Conservation (phyloP, 1,140 invertebrate species). For the Leptinotarsa lineolata region DNA sequence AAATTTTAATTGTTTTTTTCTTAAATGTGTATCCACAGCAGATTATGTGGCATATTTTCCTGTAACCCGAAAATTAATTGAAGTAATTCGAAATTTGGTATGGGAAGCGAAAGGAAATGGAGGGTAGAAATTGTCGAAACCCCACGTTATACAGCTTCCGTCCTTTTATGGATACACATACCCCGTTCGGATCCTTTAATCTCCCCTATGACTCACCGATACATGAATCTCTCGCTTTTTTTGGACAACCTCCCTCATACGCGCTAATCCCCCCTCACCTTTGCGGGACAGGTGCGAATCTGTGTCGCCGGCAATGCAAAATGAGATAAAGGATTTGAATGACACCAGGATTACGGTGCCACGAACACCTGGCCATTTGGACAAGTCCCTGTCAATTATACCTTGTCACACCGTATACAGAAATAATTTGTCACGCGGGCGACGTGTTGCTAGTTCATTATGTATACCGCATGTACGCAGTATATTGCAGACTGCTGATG, state of each 20-base stretch:
- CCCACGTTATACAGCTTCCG: too few species aligned
- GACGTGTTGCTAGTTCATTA: slow-evolving; percentile 21
- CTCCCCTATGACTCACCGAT: neutral
- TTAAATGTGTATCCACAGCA: too few species aligned
- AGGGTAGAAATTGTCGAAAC: too few species aligned
- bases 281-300: slow-evolving; percentile 12
- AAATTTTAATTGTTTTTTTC: too few species aligned
- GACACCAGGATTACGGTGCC: slow-evolving; percentile 20
- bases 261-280: neutral
- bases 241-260: neutral
- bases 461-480: slow-evolving; percentile 17
- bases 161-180: too few species aligned
- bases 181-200: too few species aligned
- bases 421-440: slow-evolving; percentile 21
- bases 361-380: slow-evolving; percentile 18
- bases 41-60: too few species aligned
- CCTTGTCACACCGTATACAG: slow-evolving; percentile 14
- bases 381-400: slow-evolving; percentile 21
- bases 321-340: slow-evolving; percentile 22
- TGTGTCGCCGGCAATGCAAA: slow-evolving; percentile 10
- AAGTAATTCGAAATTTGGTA: too few species aligned
- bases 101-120: too few species aligned
- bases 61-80: too few species aligned
- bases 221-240: slow-evolving; percentile 15
- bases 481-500: neutral